These are phyloP conservation scores for Ectobius pallidus DNA, from an alignment of 2,888 invertebrate species.

Conservation along the genomic window DNA sequence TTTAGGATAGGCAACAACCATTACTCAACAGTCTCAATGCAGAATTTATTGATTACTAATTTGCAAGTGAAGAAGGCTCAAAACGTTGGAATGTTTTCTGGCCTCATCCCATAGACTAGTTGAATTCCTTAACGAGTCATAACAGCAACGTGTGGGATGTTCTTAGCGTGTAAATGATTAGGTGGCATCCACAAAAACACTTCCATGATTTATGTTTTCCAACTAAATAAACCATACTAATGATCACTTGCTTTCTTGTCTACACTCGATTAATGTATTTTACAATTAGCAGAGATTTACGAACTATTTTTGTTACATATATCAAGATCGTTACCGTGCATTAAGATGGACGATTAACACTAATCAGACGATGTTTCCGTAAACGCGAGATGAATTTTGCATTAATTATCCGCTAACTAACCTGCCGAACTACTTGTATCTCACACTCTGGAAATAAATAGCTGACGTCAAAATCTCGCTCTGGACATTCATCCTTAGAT, in stretches of 20 bases:
- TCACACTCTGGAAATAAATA: too few relatives aligned
- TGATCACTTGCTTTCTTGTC: neutral
- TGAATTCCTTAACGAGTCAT: constrained; percentile 21
- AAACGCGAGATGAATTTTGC: too few relatives aligned
- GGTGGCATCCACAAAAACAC: neutral
- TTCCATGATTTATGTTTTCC: neutral
- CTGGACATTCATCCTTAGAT: too few relatives aligned
- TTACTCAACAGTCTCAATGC: constrained; percentile 33
- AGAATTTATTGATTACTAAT: constrained; percentile 36
- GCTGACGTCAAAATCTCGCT: too few relatives aligned
- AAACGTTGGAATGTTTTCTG: constrained; percentile 28
- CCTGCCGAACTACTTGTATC: too few relatives aligned
- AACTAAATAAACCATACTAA: constrained; percentile 19
- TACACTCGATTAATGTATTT: too few relatives aligned
- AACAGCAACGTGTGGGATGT: neutral
- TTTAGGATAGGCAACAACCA: constrained; percentile 25
- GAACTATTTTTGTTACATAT: too few relatives aligned
- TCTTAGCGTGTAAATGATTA: constrained; percentile 23
- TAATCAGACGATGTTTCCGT: too few relatives aligned
- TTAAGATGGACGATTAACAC: too few relatives aligned
- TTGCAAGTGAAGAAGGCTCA: constrained; percentile 34
- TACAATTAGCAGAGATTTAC: constrained; percentile 9
- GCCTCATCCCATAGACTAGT: too few relatives aligned
- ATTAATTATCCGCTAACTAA: too few relatives aligned
- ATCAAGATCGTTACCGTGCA: too few relatives aligned